Base-by-base conservation (phyloP, 2,113 vertebrate genomes). In the Calyptommatus sinebrachiatus region DNA sequence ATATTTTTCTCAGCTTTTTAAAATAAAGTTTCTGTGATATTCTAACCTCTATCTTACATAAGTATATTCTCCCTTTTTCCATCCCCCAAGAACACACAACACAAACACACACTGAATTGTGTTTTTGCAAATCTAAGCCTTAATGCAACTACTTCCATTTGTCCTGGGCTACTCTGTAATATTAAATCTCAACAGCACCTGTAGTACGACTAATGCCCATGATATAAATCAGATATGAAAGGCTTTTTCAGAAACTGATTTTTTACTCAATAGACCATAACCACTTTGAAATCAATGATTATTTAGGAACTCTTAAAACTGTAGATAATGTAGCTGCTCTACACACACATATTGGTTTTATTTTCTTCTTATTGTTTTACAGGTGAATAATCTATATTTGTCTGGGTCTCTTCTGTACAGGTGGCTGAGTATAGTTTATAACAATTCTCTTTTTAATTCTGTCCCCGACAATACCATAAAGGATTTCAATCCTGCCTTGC, bases 241-340 rank as follows among this genome's bases (percentile, higher is more conserved):
- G 79, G 63, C 86, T 87, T 81, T 70, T 20, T 65, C 78, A 91
- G 86, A 71, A 84, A 86, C 89, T 91, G 88, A 84, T 85, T 90
- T 92, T 92, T 91, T 88, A 87, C 84, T 92, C 88, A 91, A 88
- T 93, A 85, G 89, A 81, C 90, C 89, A 83, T 91, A 89, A 91
- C 89, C 78, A 77, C 80, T 91, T 86, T 87, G 79, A 88, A 91
- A 91, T 92, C 91, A 83, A 91, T 92, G 88, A 50, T 88, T 92
- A 91, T 92, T 92, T 92, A 91, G 86, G 85, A 86, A 91, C 91
- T 91, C 85, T 86, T 88, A 91, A 91, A 92, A 69, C 72, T 16
- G 81, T 88, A 71, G 65, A 16, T 84, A 81, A 78, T 41, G 79
- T 80, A 29, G 76, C 78, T 70, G 74, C 87, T 70, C 35, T 77